phyloP scores from a whole-genome alignment of 2,797 vertebrate species.

The Astyanax mexicanus region DNA sequence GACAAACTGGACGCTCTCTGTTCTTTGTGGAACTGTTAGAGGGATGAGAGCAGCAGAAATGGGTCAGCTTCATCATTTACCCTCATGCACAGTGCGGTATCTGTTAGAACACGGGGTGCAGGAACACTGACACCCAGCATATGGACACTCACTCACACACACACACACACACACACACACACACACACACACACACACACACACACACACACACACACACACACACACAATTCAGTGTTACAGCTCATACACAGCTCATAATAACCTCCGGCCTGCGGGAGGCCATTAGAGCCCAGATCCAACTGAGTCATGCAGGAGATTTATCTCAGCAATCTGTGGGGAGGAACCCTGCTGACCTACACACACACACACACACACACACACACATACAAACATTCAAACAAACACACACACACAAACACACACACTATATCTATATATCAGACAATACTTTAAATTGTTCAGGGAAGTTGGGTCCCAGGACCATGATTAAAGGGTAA shows the following conservation, averaged over 20 bases:
- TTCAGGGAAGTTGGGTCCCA: too few species aligned
- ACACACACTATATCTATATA: neutral
- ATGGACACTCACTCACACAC: conserved; percentile 9
- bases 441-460: too few species aligned
- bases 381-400: conserved; percentile 4
- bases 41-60: neutral
- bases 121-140: neutral
- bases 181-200: conserved; percentile 8
- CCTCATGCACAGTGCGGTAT: neutral
- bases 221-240: neutral
- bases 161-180: conserved; percentile 12
- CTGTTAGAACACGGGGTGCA: conserved; percentile 5
- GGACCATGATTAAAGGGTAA: too few species aligned
- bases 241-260: conserved; percentile 1
- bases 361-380: conserved; percentile 12
- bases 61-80: conserved; percentile 14
- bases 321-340: neutral
- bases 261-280: neutral
- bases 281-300: neutral
- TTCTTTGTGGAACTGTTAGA: neutral
- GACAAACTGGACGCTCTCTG: too few species aligned
- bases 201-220: conserved; percentile 17
- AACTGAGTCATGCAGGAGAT: conserved; percentile 6
- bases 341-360: neutral
- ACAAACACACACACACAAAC: conserved; percentile 22